These are phyloP conservation scores for Pseudachorutes palmiensis DNA, from an alignment of 1,140 invertebrate species.

Conservation along the genomic window DNA sequence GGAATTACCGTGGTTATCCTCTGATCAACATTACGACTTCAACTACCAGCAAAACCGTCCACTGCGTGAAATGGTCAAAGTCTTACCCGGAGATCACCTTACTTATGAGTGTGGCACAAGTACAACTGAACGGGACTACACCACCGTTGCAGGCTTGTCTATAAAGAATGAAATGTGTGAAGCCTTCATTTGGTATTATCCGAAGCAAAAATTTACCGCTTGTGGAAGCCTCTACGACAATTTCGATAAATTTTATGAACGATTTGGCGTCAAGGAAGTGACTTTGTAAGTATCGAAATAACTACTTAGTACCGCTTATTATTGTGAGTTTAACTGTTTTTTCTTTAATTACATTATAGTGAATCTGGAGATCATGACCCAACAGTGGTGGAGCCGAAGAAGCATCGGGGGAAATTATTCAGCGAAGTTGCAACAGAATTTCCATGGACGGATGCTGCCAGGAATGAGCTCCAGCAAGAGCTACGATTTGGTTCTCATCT, in stretches of 20 bases:
- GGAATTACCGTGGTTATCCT: conserved; percentile 56
- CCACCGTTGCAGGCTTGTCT: background rate
- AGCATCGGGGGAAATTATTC: conserved; percentile 1
- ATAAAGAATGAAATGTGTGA: conserved; percentile 17
- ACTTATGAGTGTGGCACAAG: conserved; percentile 4
- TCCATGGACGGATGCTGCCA: background rate
- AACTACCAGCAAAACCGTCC: conserved; percentile 49
- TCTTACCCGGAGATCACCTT: conserved; percentile 24
- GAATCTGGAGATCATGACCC: background rate
- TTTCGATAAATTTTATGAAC: background rate
- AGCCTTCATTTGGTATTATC: conserved; percentile 16
- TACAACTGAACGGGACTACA: background rate
- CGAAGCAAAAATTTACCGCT: background rate
- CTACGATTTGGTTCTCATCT: background rate
- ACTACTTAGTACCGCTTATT: background rate
- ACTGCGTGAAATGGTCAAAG: conserved; percentile 8
- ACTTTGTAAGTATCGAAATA: background rate
- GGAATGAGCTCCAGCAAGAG: background rate
- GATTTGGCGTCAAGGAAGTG: conserved; percentile 7
- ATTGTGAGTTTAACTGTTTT: background rate
- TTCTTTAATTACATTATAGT: background rate
- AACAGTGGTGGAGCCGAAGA: background rate
- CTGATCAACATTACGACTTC: conserved; percentile 58
- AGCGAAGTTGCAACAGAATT: conserved; percentile 13
- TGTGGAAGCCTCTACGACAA: conserved; percentile 5